Evolutionary conservation across 2,113 vertebrate species (phyloP), one percentile per base, ranked within the genome.

Genomic region (Morone saxatilis): DNA sequence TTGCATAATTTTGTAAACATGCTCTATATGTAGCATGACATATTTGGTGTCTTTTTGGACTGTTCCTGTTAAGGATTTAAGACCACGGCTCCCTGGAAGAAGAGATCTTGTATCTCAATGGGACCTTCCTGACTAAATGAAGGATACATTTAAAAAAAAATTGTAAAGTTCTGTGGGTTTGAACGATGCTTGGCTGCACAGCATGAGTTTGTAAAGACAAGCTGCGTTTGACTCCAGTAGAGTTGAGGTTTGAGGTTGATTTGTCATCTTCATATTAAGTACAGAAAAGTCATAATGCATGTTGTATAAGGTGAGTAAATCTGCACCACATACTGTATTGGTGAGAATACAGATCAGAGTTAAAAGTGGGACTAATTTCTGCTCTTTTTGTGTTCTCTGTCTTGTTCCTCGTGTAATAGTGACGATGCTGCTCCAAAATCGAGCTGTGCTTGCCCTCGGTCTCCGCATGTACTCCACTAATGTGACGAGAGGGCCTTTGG

Each of bases 371-470:
- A 40, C 13, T 43, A 16, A 38, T 53, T 17, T 3, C 6, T 72
- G 20, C n/a, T 22, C 1, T 7, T 40, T 65, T 54, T 43, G 3
- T 57, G 14, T 41, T 38, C 16, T 67, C 31, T 22, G 51, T 43
- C 7, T 1, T 57, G 31, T 47, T n/a, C 79, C 6, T 22, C 40
- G 38, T 83, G 36, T 13, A 53, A 13, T 4, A 83, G 71, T 14
- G 36, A 90, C 36, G 17, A 95, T 94, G 94, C 89, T 94, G 65
- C 88, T 94, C 62, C 90, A 86, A 78, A 76, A 62, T 36, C 85
- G 90, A 36, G 82, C 78, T 4, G 20, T 73, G 50, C 8, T 91
- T 47, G 69, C 85, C 4, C 67, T 94, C 20, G 90, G 93, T 6
- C 77, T 89, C 77, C 93, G 91, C 70, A 67, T 90, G 71, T 90